Conservation (phyloP, 2,113 vertebrate genomes). For the Syngnathoides biaculeatus region DNA sequence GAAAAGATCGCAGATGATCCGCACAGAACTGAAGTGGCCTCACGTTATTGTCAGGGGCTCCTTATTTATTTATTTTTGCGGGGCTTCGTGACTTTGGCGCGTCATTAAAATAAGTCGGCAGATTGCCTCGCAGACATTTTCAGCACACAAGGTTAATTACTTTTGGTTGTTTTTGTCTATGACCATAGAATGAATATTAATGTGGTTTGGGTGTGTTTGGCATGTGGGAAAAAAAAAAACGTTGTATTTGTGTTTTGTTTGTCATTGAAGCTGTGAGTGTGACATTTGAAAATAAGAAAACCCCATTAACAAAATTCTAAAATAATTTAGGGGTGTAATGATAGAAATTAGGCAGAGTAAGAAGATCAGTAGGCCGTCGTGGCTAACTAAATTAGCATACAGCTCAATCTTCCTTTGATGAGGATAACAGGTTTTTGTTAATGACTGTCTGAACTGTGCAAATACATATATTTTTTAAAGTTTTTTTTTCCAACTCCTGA, state of each 20-base stretch:
- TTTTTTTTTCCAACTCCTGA: too few relatives aligned
- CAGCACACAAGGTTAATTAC: constrained; percentile 64
- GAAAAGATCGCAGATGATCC: not conserved
- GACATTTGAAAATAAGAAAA: too few relatives aligned
- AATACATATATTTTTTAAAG: too few relatives aligned
- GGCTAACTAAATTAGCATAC: too few relatives aligned
- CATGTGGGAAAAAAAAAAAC: too few relatives aligned
- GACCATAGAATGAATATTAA: constrained; percentile 55
- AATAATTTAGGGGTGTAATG: not conserved
- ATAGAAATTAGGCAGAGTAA: not conserved
- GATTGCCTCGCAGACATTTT: constrained; percentile 37
- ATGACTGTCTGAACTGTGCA: too few relatives aligned
- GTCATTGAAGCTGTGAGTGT: too few relatives aligned
- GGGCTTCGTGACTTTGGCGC: constrained; percentile 24
- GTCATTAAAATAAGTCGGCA: constrained; percentile 57
- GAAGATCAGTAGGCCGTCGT: not conserved
- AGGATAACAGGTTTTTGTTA: too few relatives aligned
- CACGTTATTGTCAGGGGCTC: not conserved
- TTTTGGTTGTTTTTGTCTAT: constrained; percentile 34
- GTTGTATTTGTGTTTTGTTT: constrained; percentile 17
- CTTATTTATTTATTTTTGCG: constrained; percentile 8
- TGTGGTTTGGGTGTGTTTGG: constrained; percentile 28
- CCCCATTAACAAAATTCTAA: too few relatives aligned
- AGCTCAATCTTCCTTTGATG: too few relatives aligned
- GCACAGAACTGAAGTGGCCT: constrained; percentile 4